phyloP scores from a whole-genome alignment of 1,140 invertebrate species.

The Euschistus heros region DNA sequence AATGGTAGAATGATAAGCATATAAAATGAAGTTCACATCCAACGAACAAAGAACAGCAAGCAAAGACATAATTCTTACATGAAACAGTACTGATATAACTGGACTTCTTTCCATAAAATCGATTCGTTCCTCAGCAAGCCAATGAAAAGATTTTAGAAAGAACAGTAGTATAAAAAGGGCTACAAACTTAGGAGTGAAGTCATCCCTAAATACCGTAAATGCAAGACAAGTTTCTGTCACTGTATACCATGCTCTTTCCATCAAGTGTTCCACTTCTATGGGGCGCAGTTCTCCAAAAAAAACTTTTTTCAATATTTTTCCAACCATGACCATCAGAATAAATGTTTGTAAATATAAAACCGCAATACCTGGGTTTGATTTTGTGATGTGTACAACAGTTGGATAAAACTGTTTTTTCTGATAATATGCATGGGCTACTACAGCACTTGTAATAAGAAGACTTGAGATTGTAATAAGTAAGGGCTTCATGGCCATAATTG shows the following conservation, averaged over 20 bases:
- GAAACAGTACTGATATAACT: constrained; percentile 11
- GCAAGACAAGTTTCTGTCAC: constrained; percentile 54
- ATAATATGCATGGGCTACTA: constrained; percentile 11
- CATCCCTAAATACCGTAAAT: constrained; percentile 47
- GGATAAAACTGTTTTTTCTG: constrained; percentile 23
- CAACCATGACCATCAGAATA: neutral
- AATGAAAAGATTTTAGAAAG: constrained; percentile 19
- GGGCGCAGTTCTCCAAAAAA: constrained; percentile 16
- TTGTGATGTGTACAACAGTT: constrained; percentile 14
- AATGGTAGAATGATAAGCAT: neutral
- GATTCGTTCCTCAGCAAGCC: constrained; percentile 17
- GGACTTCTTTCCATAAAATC: constrained; percentile 20
- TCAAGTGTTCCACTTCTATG: constrained; percentile 38
- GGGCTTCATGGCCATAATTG: neutral
- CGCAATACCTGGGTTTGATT: constrained; percentile 9
- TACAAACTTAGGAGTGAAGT: neutral
- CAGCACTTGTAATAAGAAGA: neutral
- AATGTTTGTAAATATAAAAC: neutral
- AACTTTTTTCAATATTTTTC: neutral
- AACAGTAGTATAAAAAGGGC: constrained; percentile 10
- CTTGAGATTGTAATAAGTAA: neutral
- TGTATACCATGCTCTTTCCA: constrained; percentile 53
- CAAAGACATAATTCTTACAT: constrained; percentile 15
- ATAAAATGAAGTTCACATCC: constrained; percentile 8
- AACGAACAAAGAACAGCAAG: constrained; percentile 5